These are phyloP conservation scores for Elanoides forficatus DNA, from an alignment of 2,113 vertebrate species.

Conservation along the genomic window DNA sequence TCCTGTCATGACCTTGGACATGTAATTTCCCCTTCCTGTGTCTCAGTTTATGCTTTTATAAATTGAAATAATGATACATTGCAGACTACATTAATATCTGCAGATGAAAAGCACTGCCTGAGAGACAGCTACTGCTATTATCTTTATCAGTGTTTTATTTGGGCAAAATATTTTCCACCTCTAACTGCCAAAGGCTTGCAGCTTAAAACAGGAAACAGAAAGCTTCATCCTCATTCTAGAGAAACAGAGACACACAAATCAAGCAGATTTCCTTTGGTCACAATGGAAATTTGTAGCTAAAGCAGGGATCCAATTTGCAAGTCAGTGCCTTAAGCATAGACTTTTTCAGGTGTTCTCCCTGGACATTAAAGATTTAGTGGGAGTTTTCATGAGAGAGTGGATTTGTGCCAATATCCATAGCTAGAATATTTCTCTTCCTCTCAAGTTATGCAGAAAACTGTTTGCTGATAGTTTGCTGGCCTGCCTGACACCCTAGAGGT, in stretches of 20 bases:
- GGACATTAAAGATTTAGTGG: not conserved
- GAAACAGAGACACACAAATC: not conserved
- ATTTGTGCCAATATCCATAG: not conserved
- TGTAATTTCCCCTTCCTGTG: not conserved
- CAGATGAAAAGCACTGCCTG: not conserved
- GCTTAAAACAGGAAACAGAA: not conserved
- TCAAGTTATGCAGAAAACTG: not conserved
- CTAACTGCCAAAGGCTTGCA: not conserved
- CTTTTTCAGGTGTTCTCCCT: constrained; percentile 36
- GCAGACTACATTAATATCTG: not conserved
- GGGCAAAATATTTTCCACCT: not conserved
- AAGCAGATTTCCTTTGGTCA: not conserved
- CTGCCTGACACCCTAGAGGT: not conserved
- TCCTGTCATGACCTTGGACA: not conserved
- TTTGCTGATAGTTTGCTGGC: not conserved
- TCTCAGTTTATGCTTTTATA: constrained; percentile 31
- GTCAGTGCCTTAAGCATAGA: not conserved
- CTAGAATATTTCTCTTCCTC: not conserved
- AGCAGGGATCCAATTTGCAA: not conserved
- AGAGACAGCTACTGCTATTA: not conserved
- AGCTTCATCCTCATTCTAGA: not conserved
- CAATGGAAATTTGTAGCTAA: not conserved
- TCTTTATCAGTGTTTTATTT: not conserved
- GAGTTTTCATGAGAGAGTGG: not conserved
- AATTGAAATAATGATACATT: not conserved